These are phyloP conservation scores for Xestia c-nigrum DNA, from an alignment of 2,888 invertebrate species.

Conservation along the genomic window DNA sequence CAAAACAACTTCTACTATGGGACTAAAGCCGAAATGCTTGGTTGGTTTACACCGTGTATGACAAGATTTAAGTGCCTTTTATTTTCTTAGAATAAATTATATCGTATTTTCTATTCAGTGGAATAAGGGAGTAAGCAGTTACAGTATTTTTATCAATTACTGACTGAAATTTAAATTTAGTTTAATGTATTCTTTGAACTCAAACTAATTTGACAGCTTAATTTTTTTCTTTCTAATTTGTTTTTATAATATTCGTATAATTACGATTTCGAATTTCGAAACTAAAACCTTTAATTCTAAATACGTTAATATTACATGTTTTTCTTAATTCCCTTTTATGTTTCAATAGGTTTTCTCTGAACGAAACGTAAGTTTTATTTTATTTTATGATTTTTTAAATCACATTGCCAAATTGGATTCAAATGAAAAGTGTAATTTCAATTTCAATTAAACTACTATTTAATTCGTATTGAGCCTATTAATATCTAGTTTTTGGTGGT, in stretches of 20 bases:
- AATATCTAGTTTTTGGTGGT: background rate
- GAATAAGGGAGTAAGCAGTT: background rate
- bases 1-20: no score
- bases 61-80: background rate
- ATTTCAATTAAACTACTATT: background rate
- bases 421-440: slow-evolving; percentile 1
- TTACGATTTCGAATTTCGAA: slow-evolving; percentile 33
- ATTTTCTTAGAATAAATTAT: background rate
- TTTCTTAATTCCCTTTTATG: slow-evolving; percentile 21
- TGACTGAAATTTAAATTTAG: background rate
- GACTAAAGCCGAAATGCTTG: no score
- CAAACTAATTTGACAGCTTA: slow-evolving; percentile 3
- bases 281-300: slow-evolving; percentile 27
- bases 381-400: slow-evolving; percentile 27
- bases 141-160: background rate
- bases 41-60: no score
- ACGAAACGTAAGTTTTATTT: background rate
- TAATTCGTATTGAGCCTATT: background rate
- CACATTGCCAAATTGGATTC: slow-evolving; percentile 10
- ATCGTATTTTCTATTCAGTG: background rate
- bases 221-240: slow-evolving; percentile 32
- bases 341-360: slow-evolving; percentile 22
- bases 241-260: slow-evolving; percentile 19
- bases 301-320: slow-evolving; percentile 8
- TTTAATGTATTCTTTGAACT: slow-evolving; percentile 7